These are phyloP conservation scores for Germaria angustata DNA, from an alignment of 2,888 invertebrate genomes.

Conservation along the genomic window DNA sequence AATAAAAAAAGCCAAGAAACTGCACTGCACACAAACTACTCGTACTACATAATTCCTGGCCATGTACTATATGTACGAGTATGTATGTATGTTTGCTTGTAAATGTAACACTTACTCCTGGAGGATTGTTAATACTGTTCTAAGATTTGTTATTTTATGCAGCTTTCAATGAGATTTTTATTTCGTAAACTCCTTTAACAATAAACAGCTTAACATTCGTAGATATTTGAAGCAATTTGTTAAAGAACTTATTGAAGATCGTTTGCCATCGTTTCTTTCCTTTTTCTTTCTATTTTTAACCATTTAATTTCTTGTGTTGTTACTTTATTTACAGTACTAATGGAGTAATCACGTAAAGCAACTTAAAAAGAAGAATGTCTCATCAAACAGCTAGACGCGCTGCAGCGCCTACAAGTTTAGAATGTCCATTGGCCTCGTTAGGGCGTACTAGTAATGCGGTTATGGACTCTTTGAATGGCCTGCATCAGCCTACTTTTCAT, in stretches of 20 bases:
- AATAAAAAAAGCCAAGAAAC: not conserved
- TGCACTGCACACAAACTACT: not conserved
- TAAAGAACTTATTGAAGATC: conserved; percentile 53
- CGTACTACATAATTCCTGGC: too few relatives aligned
- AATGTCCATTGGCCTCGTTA: conserved; percentile 83
- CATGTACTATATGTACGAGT: not conserved
- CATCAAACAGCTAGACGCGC: conserved; percentile 79
- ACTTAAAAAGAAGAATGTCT: conserved; percentile 73
- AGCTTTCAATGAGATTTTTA: conserved; percentile 50
- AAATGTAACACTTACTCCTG: conserved; percentile 2
- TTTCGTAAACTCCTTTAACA: conserved; percentile 38
- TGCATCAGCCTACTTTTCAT: conserved; percentile 77
- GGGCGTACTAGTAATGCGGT: conserved; percentile 80
- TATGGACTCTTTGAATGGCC: conserved; percentile 74
- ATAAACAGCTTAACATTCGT: conserved; percentile 47
- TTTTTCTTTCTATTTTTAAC: not conserved
- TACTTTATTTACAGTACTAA: conserved; percentile 54
- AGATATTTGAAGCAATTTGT: conserved; percentile 47
- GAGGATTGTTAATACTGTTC: not conserved
- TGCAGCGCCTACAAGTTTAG: conserved; percentile 77
- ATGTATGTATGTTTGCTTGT: not conserved
- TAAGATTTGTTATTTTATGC: not conserved
- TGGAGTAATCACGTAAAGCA: conserved; percentile 39
- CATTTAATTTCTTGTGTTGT: not conserved
- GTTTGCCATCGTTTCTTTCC: not conserved